Percentiles rank a stretch among this genome's conserved stretches.
Conservation (phyloP, 2,888 invertebrate genomes). For the Conomelus anceps region DNA sequence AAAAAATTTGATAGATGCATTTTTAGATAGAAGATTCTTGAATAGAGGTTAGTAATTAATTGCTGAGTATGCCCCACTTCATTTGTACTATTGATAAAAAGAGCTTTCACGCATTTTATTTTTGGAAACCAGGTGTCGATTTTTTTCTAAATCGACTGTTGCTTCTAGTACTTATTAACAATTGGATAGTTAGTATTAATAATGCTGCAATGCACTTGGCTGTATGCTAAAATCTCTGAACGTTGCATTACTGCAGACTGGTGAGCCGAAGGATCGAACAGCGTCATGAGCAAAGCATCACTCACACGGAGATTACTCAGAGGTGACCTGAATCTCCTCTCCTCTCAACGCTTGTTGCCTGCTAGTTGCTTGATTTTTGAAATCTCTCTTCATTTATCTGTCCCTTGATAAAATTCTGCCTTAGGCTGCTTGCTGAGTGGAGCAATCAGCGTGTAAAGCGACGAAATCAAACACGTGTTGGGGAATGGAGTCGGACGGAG, state of each 20-base stretch:
- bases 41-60: no score
- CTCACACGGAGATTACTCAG: constrained; percentile 60
- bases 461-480: no score
- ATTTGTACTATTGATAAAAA: background rate
- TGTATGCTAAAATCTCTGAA: background rate
- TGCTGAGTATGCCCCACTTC: background rate
- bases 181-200: background rate
- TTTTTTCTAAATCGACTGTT: no score
- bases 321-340: constrained; percentile 42
- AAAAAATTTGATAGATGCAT: no score
- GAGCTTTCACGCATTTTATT: background rate
- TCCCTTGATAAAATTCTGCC: background rate
- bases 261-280: constrained; percentile 61
- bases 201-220: no score
- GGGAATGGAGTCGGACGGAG: no score
- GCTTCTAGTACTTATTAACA: background rate
- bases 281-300: constrained; percentile 60
- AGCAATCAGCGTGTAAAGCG: no score
- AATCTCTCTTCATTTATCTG: constrained; percentile 3
- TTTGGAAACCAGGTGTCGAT: background rate
- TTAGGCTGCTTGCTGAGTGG: background rate
- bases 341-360: constrained; percentile 24
- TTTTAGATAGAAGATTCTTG: background rate
- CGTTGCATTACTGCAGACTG: constrained; percentile 46
- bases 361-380: constrained; percentile 2